phyloP scores from a whole-genome alignment of 2,888 invertebrate genomes.

The Drosophila rellima region DNA sequence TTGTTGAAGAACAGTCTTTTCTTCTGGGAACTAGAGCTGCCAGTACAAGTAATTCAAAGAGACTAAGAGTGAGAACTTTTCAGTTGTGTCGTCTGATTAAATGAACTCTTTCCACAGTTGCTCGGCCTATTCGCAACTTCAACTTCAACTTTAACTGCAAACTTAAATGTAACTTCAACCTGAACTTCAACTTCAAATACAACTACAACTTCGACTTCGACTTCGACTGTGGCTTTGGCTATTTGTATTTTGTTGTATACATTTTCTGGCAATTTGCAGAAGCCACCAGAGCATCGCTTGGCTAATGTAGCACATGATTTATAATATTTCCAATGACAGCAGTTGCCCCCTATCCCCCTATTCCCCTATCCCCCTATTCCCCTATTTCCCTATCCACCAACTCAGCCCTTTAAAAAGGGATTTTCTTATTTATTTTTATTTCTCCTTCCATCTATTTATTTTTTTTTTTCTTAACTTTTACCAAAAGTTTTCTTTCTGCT shows the following conservation, averaged over 20 bases:
- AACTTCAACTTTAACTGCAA: background rate
- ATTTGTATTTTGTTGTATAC: conserved; percentile 66
- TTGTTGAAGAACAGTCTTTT: background rate
- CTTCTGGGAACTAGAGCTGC: background rate
- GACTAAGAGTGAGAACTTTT: background rate
- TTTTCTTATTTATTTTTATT: conserved; percentile 39
- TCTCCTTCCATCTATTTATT: conserved; percentile 2
- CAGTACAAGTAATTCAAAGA: background rate
- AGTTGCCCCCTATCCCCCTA: background rate
- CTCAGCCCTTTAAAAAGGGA: conserved; percentile 46
- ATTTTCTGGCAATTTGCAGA: conserved; percentile 75
- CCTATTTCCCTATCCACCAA: background rate
- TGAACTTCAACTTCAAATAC: background rate
- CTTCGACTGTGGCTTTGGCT: conserved; percentile 1
- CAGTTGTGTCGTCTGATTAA: background rate
- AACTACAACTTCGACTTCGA: background rate
- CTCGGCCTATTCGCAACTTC: background rate
- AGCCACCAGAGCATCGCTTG: conserved; percentile 64
- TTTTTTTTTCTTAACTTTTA: conserved; percentile 40
- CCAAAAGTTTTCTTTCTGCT: conserved; percentile 50
- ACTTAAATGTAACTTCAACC: background rate
- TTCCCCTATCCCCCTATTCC: no score
- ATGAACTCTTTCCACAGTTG: background rate
- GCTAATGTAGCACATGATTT: conserved; percentile 82
- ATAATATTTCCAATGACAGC: conserved; percentile 78